These are phyloP conservation scores for Drosophila equinoxialis DNA, from an alignment of 1,140 invertebrate species.

Conservation along the genomic window DNA sequence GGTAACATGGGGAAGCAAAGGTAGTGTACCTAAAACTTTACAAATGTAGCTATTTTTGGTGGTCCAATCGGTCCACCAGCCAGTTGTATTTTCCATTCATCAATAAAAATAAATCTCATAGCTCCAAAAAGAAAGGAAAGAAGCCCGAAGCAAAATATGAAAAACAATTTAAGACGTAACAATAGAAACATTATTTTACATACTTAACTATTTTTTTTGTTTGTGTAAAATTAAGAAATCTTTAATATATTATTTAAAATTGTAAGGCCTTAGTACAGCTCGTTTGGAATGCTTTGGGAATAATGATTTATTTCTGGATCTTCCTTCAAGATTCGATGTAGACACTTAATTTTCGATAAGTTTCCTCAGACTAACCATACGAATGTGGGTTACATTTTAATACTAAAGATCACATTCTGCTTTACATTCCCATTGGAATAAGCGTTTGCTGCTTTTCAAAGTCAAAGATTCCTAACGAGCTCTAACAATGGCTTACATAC, in stretches of 20 bases:
- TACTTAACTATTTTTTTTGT: constrained; percentile 24
- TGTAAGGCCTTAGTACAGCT: constrained; percentile 16
- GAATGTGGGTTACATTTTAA: too few relatives aligned
- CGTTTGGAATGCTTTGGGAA: constrained; percentile 4
- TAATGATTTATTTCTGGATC: neutral
- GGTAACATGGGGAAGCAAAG: constrained; percentile 34
- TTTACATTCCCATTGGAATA: neutral
- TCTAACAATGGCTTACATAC: neutral
- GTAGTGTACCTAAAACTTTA: constrained; percentile 49
- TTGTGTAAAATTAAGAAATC: constrained; percentile 61
- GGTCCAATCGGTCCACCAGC: constrained; percentile 12
- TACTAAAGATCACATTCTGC: neutral
- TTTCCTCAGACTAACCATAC: too few relatives aligned
- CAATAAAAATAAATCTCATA: constrained; percentile 11
- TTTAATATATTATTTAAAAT: constrained; percentile 59
- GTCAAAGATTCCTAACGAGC: neutral
- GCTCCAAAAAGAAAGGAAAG: constrained; percentile 32
- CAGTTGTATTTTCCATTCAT: constrained; percentile 53
- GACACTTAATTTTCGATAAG: too few relatives aligned
- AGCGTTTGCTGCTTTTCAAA: too few relatives aligned
- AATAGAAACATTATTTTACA: constrained; percentile 70
- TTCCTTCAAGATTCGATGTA: too few relatives aligned
- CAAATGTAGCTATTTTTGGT: constrained; percentile 32
- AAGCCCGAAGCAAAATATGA: neutral
- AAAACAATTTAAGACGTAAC: constrained; percentile 41